phyloP scores from a whole-genome alignment of 1,140 invertebrate genomes.

The Anoplolepis gracilipes region DNA sequence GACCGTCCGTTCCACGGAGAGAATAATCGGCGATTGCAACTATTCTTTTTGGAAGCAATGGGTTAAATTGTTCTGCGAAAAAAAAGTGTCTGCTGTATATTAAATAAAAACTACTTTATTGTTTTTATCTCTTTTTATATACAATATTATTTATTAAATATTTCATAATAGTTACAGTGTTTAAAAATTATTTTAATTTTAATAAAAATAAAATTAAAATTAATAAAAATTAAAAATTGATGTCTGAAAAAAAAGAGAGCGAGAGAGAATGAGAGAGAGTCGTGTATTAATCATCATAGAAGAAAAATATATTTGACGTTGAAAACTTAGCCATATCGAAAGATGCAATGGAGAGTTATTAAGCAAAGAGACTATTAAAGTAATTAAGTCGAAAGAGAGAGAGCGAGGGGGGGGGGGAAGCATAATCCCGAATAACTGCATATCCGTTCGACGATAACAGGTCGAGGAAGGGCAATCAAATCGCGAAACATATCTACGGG shows the following conservation, averaged over 20 bases:
- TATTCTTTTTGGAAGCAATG: background rate
- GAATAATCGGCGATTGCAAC: background rate
- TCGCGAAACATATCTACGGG: conserved; percentile 71
- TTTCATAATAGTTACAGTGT: background rate
- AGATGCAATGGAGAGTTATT: background rate
- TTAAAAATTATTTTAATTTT: background rate
- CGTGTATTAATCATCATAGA: background rate
- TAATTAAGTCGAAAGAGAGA: conserved; percentile 38
- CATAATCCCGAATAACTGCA: conserved; percentile 34
- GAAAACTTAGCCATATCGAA: conserved; percentile 5
- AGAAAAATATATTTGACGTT: background rate
- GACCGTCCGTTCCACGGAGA: background rate
- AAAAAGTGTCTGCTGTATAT: background rate
- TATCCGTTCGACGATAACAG: conserved; percentile 31
- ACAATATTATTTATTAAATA: background rate
- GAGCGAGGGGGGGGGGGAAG: too few relatives aligned
- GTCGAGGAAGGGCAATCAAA: conserved; percentile 68
- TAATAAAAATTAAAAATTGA: too few relatives aligned
- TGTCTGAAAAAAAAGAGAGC: too few relatives aligned
- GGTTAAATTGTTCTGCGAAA: background rate
- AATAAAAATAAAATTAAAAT: too few relatives aligned
- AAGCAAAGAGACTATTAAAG: too few relatives aligned
- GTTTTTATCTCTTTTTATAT: too few relatives aligned
- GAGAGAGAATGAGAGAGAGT: too few relatives aligned
- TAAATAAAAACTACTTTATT: background rate